Base-by-base conservation (phyloP, 2,797 vertebrate genomes). In the Poecilia velifera region DNA sequence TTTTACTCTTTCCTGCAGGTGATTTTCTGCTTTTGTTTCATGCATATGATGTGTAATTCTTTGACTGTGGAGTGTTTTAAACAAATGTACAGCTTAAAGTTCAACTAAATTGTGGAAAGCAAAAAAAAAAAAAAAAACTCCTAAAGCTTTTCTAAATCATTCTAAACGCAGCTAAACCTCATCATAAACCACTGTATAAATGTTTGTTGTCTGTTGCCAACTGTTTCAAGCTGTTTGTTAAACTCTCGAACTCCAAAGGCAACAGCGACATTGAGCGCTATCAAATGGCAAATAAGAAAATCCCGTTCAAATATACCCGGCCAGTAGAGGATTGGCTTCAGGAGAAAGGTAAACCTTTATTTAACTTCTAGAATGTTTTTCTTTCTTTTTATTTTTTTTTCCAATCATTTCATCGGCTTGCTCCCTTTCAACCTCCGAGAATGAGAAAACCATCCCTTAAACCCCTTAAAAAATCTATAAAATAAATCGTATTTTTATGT, bases 221-320 rank as follows among this genome's bases (percentile, higher is more conserved):
- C 96, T 97, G 96, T 97, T 97, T 98, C 97, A 98, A 98, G 96
- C 95, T 99, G 96, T 98, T 97, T 93, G 93, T 95, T 91, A 95
- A 95, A 95, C 88, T 98, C 96, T 98, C 97, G 97, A 98, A 99
- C 97, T 98, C 99, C 96, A 97, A 99, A 99, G 98, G 98, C 95
- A 98, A 98, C 97, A 99, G 97, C 96, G 98, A 99, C 97, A 98
- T 97, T 97, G 97, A 98, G 95, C 97, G 98, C 96, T 97, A 97
- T 97, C 97, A 98, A 98, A 98, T 98, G 97, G 97, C 98, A 97
- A 99, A 98, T 98, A 98, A 98, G 97, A 99, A 99, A 99, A 98
- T 98, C 96, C 97, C 98, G 94, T 99, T 98, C 98, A 99, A 99
- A 98, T 98, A 98, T 97, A 98, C 98, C 96, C 97, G 98, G 92